Percentiles rank a stretch among this genome's conserved stretches.
Conservation (phyloP, 2,797 vertebrate species). For the Synaphobranchus kaupii region DNA sequence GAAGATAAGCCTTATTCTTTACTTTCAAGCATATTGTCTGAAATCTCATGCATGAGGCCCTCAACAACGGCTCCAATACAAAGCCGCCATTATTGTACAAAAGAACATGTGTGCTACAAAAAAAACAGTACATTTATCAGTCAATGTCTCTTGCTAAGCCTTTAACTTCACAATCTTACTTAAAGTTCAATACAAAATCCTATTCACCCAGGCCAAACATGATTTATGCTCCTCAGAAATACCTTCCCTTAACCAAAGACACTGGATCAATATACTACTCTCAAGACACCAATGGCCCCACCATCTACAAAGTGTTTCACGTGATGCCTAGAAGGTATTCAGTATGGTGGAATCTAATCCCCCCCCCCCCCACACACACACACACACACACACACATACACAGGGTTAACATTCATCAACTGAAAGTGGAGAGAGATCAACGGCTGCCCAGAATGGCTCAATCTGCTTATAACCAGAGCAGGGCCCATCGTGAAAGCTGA, state of each 20-base stretch:
- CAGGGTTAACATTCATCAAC: constrained; percentile 6
- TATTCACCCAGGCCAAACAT: not conserved
- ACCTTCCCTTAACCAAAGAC: constrained; percentile 7
- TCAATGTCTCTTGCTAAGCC: not conserved
- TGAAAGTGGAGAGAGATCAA: not conserved
- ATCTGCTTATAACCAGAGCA: not conserved
- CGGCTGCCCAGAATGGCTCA: not conserved
- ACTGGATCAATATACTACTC: not conserved
- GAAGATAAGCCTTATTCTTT: not conserved
- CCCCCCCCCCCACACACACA: too few species aligned
- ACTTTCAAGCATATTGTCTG: not conserved
- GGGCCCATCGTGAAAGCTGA: not conserved
- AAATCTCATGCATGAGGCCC: not conserved
- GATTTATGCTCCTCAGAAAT: constrained; percentile 16
- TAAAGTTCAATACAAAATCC: not conserved
- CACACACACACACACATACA: not conserved
- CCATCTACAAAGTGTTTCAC: not conserved
- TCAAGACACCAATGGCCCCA: not conserved
- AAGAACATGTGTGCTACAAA: not conserved
- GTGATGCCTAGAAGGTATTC: constrained; percentile 4
- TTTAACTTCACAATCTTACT: not conserved
- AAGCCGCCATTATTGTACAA: not conserved
- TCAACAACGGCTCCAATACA: not conserved
- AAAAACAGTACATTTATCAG: not conserved
- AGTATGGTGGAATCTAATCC: not conserved